Evolutionary conservation across 2,113 vertebrate species (phyloP).

Genomic region (Lepus timidus): DNA sequence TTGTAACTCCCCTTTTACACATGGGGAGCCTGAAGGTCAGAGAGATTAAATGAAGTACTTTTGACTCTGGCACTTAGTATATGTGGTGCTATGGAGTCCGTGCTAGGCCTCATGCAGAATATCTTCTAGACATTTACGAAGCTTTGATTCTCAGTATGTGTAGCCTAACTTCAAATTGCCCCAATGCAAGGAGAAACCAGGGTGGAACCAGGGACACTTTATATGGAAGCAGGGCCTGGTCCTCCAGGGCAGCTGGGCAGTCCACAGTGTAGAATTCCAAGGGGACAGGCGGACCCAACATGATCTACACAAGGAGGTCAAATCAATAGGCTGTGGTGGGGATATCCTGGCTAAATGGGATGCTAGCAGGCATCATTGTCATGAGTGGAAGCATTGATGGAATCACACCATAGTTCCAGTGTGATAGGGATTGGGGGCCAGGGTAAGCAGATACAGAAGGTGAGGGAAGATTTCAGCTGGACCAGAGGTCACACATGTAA

Average conservation of each 20-base stretch:
- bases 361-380: background rate
- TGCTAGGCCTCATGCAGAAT: background rate
- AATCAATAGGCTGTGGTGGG: background rate
- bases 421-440: background rate
- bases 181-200: background rate
- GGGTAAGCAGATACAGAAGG: background rate
- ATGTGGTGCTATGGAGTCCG: background rate
- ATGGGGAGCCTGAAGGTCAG: background rate
- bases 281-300: background rate
- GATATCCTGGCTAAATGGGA: background rate
- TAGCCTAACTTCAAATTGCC: background rate
- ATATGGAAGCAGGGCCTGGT: background rate
- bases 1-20: background rate
- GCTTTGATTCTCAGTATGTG: background rate
- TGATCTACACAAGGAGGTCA: background rate
- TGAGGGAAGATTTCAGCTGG: background rate
- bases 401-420: background rate
- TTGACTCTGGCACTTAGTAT: background rate
- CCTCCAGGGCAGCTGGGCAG: background rate
- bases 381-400: background rate
- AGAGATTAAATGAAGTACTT: background rate
- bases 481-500: background rate
- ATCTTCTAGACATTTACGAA: background rate
- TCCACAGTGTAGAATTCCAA: background rate
- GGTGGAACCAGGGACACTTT: background rate